A percentile compares a stretch with the other conserved stretches of the same genome.
These are phyloP conservation scores for Strigamia maritima DNA, from an alignment of 2,888 invertebrate genomes.

Conservation along the genomic window DNA sequence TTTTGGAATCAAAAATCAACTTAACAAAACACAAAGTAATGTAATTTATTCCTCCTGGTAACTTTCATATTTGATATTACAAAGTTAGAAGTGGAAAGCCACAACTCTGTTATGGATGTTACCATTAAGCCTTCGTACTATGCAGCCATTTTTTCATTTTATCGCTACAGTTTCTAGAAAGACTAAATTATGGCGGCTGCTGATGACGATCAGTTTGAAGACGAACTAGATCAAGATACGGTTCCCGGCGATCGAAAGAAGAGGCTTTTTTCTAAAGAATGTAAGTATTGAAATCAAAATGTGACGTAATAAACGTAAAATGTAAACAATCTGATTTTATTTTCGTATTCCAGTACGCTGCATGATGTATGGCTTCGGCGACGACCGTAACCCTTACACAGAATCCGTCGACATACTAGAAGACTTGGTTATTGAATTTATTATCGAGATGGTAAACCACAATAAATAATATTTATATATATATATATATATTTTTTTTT, in stretches of 20 bases:
- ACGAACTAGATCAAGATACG: slow-evolving; percentile 39
- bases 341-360: slow-evolving; percentile 69
- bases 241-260: slow-evolving; percentile 55
- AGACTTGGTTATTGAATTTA: slow-evolving; percentile 95
- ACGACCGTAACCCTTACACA: slow-evolving; percentile 98
- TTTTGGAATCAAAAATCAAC: no score
- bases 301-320: no score
- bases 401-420: slow-evolving; percentile 97
- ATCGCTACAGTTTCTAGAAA: no score
- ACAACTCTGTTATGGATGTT: no score
- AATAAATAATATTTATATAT: slow-evolving; percentile 43
- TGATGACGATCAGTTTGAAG: slow-evolving; percentile 41
- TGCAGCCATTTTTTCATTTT: no score
- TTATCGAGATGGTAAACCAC: slow-evolving; percentile 92
- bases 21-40: no score
- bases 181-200: slow-evolving; percentile 38
- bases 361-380: slow-evolving; percentile 99
- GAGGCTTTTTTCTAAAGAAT: slow-evolving; percentile 82
- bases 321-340: no score
- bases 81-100: no score
- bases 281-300: no score
- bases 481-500: background rate
- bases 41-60: no score
- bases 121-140: no score
- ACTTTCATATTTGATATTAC: no score